Evolutionary conservation across 92 coral and sea anemone genomes (phyloP).

Genomic region (Pocillopora grandis): DNA sequence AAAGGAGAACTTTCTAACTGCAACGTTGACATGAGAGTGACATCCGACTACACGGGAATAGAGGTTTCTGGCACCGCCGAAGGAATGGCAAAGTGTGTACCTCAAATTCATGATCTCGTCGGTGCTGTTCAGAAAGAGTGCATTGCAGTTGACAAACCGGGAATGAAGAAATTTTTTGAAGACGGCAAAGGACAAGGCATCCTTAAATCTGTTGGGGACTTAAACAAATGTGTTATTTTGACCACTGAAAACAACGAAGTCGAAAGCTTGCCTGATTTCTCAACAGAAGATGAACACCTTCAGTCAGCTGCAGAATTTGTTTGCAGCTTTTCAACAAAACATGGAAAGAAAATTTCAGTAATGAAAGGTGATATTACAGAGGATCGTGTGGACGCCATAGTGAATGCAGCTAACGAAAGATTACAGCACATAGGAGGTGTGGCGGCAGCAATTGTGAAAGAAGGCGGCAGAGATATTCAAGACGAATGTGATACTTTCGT

Average conservation of each 20-base stretch:
- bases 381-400: constrained; percentile 70
- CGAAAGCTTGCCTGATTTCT: background rate
- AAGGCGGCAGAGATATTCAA: constrained; percentile 78
- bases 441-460: constrained; percentile 70
- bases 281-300: background rate
- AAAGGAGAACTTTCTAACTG: constrained; percentile 29
- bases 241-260: constrained; percentile 14
- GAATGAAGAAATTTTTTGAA: constrained; percentile 66
- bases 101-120: constrained; percentile 1
- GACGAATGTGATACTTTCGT: constrained; percentile 53
- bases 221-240: constrained; percentile 42
- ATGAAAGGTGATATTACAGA: constrained; percentile 79
- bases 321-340: constrained; percentile 51
- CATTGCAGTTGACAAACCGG: constrained; percentile 65
- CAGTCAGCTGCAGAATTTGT: background rate
- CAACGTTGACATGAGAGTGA: constrained; percentile 45
- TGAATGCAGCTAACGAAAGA: constrained; percentile 69
- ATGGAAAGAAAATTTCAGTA: constrained; percentile 51
- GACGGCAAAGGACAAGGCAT: constrained; percentile 28
- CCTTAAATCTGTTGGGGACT: constrained; percentile 25
- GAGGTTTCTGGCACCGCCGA: constrained; percentile 67
- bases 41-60: constrained; percentile 37
- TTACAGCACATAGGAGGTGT: constrained; percentile 74
- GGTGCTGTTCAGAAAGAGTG: background rate
- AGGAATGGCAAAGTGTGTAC: constrained; percentile 48